These are phyloP conservation scores for Pelmatolapia mariae DNA, from an alignment of 2,113 vertebrate species.

Conservation along the genomic window DNA sequence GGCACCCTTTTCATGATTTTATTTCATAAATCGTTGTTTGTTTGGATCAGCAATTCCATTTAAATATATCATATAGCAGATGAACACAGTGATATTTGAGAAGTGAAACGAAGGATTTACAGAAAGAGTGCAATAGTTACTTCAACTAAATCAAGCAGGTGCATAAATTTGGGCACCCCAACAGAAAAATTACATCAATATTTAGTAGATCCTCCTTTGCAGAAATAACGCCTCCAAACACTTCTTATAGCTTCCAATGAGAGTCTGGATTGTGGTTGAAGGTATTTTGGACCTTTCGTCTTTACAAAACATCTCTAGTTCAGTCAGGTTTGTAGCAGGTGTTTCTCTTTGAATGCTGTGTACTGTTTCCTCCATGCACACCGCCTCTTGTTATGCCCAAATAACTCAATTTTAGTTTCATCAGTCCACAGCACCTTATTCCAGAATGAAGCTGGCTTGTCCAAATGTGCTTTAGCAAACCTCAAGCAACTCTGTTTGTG, in stretches of 20 bases:
- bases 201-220: accelerated
- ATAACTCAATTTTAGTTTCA: background rate
- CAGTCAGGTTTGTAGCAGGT: background rate
- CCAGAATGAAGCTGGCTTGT: accelerated
- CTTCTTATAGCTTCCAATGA: background rate
- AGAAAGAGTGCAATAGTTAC: accelerated
- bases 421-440: background rate
- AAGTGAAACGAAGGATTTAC: background rate
- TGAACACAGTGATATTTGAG: accelerated
- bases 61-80: background rate
- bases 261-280: background rate
- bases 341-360: background rate
- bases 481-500: accelerated
- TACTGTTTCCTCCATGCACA: accelerated
- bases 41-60: background rate
- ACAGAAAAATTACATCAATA: background rate
- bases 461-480: background rate
- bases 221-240: background rate
- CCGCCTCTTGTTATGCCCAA: accelerated
- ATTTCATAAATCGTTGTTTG: background rate
- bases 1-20: background rate
- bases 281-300: background rate
- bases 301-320: background rate
- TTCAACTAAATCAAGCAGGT: background rate
- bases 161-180: accelerated